Percentiles rank a stretch among this genome's conserved stretches.
phyloP scores from a whole-genome alignment of 2,113 vertebrate genomes.

The Hemibagrus wyckioides region DNA sequence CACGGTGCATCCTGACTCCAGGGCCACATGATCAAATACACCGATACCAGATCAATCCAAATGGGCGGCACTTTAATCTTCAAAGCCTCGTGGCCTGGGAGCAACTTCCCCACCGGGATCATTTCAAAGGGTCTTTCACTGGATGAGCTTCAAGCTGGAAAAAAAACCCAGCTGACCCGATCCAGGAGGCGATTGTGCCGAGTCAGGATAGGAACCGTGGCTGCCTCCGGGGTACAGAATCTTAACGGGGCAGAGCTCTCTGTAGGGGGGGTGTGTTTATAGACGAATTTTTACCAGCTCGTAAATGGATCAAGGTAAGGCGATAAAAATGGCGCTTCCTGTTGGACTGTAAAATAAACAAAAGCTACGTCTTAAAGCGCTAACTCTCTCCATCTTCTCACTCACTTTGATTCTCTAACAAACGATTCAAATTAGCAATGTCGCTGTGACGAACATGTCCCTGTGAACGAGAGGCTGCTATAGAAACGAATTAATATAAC shows the following conservation, averaged over 20 bases:
- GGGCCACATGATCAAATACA: slow-evolving; percentile 21
- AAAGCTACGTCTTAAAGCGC: slow-evolving; percentile 52
- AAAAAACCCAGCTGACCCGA: slow-evolving; percentile 38
- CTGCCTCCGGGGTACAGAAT: slow-evolving; percentile 22
- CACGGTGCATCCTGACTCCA: neutral
- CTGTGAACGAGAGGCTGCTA: neutral
- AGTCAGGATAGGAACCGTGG: neutral
- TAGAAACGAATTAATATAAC: neutral
- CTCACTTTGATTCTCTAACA: neutral
- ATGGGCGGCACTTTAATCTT: slow-evolving; percentile 47
- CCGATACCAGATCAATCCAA: slow-evolving; percentile 36
- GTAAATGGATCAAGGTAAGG: slow-evolving; percentile 72
- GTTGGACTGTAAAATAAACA: slow-evolving; percentile 68
- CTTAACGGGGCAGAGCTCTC: slow-evolving; percentile 65
- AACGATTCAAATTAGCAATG: neutral
- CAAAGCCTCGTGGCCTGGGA: slow-evolving; percentile 29
- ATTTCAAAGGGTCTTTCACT: slow-evolving; percentile 50
- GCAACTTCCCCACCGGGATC: slow-evolving; percentile 27
- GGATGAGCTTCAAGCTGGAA: slow-evolving; percentile 35
- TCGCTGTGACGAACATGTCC: neutral
- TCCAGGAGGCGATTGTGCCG: slow-evolving; percentile 45
- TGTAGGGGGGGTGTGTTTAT: slow-evolving; percentile 63
- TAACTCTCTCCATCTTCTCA: neutral
- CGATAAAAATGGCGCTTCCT: slow-evolving; percentile 74
- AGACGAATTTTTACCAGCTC: slow-evolving; percentile 63